Base-by-base conservation (phyloP, 1,140 invertebrate genomes). In the Monomorium pharaonis region DNA sequence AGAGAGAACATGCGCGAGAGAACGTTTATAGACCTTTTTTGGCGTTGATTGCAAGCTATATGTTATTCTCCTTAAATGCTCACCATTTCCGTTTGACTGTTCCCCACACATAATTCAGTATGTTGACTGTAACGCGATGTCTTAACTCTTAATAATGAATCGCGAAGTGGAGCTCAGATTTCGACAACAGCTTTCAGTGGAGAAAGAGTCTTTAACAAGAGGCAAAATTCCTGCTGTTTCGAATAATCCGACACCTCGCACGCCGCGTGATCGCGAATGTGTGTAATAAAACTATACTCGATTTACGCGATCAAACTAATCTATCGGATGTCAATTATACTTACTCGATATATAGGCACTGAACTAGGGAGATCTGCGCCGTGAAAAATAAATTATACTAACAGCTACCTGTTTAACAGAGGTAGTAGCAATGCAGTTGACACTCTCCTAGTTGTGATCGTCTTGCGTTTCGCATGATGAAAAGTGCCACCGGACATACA, bases 361-460 rank as follows among this genome's bases (percentile, higher is more conserved):
- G 77, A 69, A 80, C 77, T 70, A 70, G 78, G 42, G 67, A 83
- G 67, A 83, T 83, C 51, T 30, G 67, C 65, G 65, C 24, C 33
- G 9, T 74, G 24, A 58, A 60, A 83, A 83, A 83, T 74, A 83
- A 83, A 83, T 83, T n/a, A 58, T 44, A 44, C 27, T 83, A 83
- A 47, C 51, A 54, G 67, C 78, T 80, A 80, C 60, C 44, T 72
- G 69, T 74, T 74, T 58, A 72, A 83, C 42, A 44, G 78, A 83
- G 78, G 67, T 83, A 83, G 78, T 83, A 60, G 37, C 42, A 70
- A 70, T 56, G 51, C 37, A 51, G 60, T 74, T 47, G 78, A 83
- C 51, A 83, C 65, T 83, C 67, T 74, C 51, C 14, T 33, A 83
- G 14, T 60, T 18, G 33, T n/a, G 78, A 72, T n/a, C 63, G 37